Evolutionary conservation across 53 echinoderm and acorn worm genomes (phyloP).

Genomic region (Hippasteria phrygiana): DNA sequence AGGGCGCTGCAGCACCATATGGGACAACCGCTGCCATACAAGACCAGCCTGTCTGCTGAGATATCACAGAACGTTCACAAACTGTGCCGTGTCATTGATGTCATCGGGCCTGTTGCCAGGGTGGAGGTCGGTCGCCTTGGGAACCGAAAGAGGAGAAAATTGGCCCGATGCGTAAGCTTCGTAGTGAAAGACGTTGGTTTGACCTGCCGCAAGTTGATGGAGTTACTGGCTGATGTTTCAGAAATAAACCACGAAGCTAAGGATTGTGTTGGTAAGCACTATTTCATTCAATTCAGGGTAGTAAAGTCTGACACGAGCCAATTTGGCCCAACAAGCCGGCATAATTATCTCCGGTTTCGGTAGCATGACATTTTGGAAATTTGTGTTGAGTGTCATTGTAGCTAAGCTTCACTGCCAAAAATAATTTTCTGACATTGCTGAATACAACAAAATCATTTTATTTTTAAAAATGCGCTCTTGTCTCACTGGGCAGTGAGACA

Average conservation of each 20-base stretch:
- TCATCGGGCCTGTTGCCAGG: constrained; percentile 31
- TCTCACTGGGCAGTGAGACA: no score
- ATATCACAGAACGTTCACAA: constrained; percentile 40
- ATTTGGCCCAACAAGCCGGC: no score
- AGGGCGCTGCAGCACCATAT: constrained; percentile 49
- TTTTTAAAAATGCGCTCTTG: no score
- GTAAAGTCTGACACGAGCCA: no score
- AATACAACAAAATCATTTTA: no score
- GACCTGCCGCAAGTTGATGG: constrained; percentile 30
- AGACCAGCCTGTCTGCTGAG: constrained; percentile 60
- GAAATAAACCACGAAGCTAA: constrained; percentile 54
- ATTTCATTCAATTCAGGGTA: neutral
- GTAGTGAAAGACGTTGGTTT: constrained; percentile 38
- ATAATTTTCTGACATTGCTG: no score
- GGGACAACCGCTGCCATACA: constrained; percentile 81
- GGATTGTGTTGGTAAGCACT: constrained; percentile 51
- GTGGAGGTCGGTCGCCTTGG: constrained; percentile 14
- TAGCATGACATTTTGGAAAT: no score
- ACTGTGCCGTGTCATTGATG: constrained; percentile 63
- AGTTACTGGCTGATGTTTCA: constrained; percentile 19
- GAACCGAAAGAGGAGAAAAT: constrained; percentile 20
- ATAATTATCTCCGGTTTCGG: no score
- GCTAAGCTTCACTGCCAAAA: neutral
- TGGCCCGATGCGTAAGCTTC: constrained; percentile 38
- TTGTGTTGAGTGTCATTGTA: no score